A percentile compares a stretch with the other conserved stretches of the same genome.
These are phyloP conservation scores for Bactericera cockerelli DNA, from an alignment of 1,140 invertebrate species.

Conservation along the genomic window DNA sequence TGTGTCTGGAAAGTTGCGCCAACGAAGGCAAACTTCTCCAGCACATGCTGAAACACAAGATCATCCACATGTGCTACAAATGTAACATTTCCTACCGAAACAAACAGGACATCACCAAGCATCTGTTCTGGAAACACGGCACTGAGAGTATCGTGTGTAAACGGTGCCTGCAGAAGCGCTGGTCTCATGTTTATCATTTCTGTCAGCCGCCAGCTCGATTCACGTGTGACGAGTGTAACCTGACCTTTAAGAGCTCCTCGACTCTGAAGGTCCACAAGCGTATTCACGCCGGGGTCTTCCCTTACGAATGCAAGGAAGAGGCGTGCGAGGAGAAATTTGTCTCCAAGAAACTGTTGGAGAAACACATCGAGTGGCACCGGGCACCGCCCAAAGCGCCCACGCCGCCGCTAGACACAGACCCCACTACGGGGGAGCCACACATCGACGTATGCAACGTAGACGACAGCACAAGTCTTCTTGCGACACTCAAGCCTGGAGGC, in stretches of 20 bases:
- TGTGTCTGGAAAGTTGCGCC: constrained; percentile 61
- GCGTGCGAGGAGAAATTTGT: constrained; percentile 63
- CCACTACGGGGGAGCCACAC: neutral
- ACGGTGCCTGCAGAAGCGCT: constrained; percentile 70
- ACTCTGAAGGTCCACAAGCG: constrained; percentile 66
- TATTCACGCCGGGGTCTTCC: constrained; percentile 49
- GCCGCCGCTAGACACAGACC: constrained; percentile 21
- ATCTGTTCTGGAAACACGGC: constrained; percentile 80
- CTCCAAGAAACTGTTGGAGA: constrained; percentile 55
- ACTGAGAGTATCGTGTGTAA: constrained; percentile 72
- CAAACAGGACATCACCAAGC: constrained; percentile 70
- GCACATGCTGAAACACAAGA: constrained; percentile 76
- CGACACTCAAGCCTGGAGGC: constrained; percentile 19
- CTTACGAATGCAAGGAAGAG: constrained; percentile 48
- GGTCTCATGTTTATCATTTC: constrained; percentile 80
- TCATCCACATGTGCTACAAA: constrained; percentile 67
- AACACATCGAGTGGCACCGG: constrained; percentile 43
- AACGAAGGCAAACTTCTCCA: constrained; percentile 61
- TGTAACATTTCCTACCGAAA: constrained; percentile 71
- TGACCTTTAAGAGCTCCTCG: constrained; percentile 55
- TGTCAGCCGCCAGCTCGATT: constrained; percentile 61
- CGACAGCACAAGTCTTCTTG: neutral
- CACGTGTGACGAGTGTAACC: constrained; percentile 60
- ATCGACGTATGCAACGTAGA: constrained; percentile 1
- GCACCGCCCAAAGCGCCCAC: constrained; percentile 9